Conservation (phyloP, 1,140 invertebrate genomes). For the Aphelenchoides fujianensis region DNA sequence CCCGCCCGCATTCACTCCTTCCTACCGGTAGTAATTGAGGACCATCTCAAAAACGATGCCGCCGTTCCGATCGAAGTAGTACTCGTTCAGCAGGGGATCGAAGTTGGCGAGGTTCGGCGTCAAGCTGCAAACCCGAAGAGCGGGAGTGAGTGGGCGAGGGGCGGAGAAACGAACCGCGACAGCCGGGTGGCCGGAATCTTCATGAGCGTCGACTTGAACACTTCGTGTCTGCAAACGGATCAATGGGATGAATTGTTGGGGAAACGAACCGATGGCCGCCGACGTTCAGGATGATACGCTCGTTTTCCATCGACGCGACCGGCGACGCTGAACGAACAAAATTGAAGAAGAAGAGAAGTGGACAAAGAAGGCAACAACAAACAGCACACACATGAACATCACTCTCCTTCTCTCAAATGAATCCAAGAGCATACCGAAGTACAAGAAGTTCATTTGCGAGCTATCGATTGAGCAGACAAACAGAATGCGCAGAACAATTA, state of each 20-base stretch:
- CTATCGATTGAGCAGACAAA: no score
- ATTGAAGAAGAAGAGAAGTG: no score
- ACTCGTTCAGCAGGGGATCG: slow-evolving; percentile 91
- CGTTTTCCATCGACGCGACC: slow-evolving; percentile 74
- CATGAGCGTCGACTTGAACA: slow-evolving; percentile 72
- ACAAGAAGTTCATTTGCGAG: no score
- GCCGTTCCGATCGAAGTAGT: slow-evolving; percentile 96
- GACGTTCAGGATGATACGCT: slow-evolving; percentile 94
- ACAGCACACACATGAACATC: no score
- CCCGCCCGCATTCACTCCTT: no score
- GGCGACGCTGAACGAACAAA: slow-evolving; percentile 29
- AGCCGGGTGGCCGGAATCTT: slow-evolving; percentile 88
- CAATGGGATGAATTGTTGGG: no score
- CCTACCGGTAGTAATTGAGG: no score
- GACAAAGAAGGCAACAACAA: no score
- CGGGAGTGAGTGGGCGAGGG: background rate
- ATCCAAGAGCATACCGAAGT: no score
- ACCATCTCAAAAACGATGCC: slow-evolving; percentile 65
- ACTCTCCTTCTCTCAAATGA: no score
- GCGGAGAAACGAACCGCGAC: slow-evolving; percentile 35
- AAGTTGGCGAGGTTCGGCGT: slow-evolving; percentile 88
- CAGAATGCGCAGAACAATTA: no score
- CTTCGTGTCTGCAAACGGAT: slow-evolving; percentile 85
- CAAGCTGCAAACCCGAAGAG: slow-evolving; percentile 62
- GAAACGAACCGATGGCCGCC: no score